Evolutionary conservation across 1,140 invertebrate genomes (phyloP).

Genomic region (Pinna nobilis): DNA sequence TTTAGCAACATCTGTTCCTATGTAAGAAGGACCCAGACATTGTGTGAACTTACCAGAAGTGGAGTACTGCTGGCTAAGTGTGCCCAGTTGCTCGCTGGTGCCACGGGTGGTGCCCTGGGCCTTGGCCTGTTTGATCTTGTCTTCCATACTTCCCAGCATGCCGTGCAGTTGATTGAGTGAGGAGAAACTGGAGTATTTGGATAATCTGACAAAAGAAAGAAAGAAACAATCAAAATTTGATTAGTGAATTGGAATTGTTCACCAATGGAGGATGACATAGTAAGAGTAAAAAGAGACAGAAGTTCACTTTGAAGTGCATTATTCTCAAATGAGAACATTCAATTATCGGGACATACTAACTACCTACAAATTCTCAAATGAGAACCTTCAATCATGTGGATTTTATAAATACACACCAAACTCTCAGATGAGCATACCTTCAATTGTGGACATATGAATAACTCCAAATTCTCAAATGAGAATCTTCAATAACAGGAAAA

Average conservation of each 20-base stretch:
- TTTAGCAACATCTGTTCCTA: too few relatives aligned
- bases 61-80: conserved; percentile 58
- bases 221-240: too few relatives aligned
- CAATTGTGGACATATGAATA: too few relatives aligned
- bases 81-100: conserved; percentile 44
- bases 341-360: too few relatives aligned
- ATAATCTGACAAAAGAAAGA: conserved; percentile 55
- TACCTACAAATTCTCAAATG: too few relatives aligned
- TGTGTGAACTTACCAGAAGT: conserved; percentile 55
- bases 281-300: neutral
- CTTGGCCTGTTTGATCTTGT: conserved; percentile 63
- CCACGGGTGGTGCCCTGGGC: conserved; percentile 52
- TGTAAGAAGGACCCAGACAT: too few relatives aligned
- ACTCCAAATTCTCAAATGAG: too few relatives aligned
- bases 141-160: conserved; percentile 66
- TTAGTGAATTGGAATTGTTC: neutral
- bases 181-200: conserved; percentile 63
- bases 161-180: conserved; percentile 62
- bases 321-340: neutral
- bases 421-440: too few relatives aligned
- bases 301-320: neutral
- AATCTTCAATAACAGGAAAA: too few relatives aligned
- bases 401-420: too few relatives aligned
- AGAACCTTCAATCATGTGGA: too few relatives aligned
- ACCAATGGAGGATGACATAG: neutral